Evolutionary conservation across 2,113 vertebrate genomes (phyloP), one percentile per base, ranked within the genome.

Genomic region (Jacana jacana): DNA sequence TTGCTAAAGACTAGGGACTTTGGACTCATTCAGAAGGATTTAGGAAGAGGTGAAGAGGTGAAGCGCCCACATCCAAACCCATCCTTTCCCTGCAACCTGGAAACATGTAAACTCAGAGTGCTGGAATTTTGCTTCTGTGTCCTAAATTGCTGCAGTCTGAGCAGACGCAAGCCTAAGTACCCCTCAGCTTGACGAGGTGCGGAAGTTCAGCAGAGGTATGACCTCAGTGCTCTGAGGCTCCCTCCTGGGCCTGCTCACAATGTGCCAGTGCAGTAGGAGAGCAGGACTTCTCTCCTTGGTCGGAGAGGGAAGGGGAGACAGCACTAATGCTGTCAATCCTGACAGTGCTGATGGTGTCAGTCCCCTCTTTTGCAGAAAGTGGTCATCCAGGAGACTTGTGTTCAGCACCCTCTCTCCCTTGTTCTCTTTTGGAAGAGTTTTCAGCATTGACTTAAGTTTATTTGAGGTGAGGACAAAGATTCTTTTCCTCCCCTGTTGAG

Each of bases 221-320:
- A n/a, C 4, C 1, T 17, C 23, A 11, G 13, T 7, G 35, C 25
- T 37, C 31, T 2, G 24, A 70, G 37, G 33, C 31, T n/a, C n/a
- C 30, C n/a, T 68, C 3, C 2, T 22, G n/a, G 16, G 8, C 10
- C 30, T 81, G 17, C 55, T 55, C 48, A 12, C 39, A 46, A 54
- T 0, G 0, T 4, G n/a, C 27, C 5, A 6, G 33, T 7, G 18
- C 46, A 37, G 65, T 0, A 0, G 68, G 16, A 48, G n/a, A 66
- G 15, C 1, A 1, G n/a, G 22, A 22, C 19, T 46, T n/a, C 44
- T 60, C 19, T 20, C 18, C 55, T 22, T 3, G 4, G 3, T 12
- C 19, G 48, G 70, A 48, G 63, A 66, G 44, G 28, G 31, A 20
- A 64, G 33, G 18, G 19, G 23, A 35, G 48, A 42, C 40, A 51